Conservation (phyloP, 2,888 invertebrate species). For the Synanthedon myopaeformis region DNA sequence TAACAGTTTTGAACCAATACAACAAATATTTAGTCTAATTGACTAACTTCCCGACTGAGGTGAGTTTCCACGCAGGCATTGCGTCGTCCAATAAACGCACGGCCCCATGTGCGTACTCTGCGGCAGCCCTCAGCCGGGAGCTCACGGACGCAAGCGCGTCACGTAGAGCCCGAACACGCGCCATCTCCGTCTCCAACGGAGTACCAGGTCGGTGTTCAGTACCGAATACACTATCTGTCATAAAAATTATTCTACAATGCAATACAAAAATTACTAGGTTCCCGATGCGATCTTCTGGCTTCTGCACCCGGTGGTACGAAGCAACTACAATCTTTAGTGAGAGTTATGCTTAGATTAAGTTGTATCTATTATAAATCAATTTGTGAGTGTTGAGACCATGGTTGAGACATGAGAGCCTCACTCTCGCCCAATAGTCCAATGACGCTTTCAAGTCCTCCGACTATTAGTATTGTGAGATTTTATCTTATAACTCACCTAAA, state of each 20-base stretch:
- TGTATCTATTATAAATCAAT: too few relatives aligned
- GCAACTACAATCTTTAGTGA: too few relatives aligned
- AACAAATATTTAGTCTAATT: background rate
- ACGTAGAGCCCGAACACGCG: conserved; percentile 37
- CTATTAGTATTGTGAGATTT: background rate
- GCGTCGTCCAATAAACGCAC: conserved; percentile 44
- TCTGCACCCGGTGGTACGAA: too few relatives aligned
- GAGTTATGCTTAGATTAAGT: too few relatives aligned
- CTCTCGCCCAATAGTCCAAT: too few relatives aligned
- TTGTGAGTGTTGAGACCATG: too few relatives aligned
- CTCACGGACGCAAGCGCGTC: conserved; percentile 51
- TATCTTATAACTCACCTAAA: conserved; percentile 21
- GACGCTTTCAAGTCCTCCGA: too few relatives aligned
- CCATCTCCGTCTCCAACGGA: conserved; percentile 30
- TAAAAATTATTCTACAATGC: too few relatives aligned
- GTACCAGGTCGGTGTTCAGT: conserved; percentile 32
- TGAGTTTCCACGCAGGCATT: conserved; percentile 55
- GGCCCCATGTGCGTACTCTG: conserved; percentile 46
- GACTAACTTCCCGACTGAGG: conserved; percentile 51
- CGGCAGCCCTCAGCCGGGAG: conserved; percentile 44
- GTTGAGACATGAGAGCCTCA: too few relatives aligned
- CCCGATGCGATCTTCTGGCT: too few relatives aligned
- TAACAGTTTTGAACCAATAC: background rate
- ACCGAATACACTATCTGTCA: conserved; percentile 49
- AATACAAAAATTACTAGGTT: background rate